Evolutionary conservation across 2,797 vertebrate genomes (phyloP), one percentile per base, ranked within the genome.

Genomic region (Cercopithecus neglectus): DNA sequence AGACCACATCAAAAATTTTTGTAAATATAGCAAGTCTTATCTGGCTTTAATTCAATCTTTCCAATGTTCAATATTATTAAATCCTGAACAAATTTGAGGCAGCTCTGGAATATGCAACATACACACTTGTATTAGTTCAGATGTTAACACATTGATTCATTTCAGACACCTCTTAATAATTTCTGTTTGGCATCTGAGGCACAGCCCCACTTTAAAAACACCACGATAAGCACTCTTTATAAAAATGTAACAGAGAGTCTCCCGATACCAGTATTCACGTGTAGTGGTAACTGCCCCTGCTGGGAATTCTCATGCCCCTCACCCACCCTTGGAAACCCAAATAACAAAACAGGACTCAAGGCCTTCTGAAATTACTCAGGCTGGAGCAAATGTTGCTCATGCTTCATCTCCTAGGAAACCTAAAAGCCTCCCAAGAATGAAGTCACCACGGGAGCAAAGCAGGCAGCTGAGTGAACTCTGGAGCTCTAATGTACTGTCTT

Each of bases 361-460:
- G 97, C 97, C 98, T 98, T 98, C 98, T 96, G 96, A 98, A 98
- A 98, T 92, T 26, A 98, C 97, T 91, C 97, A 92, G 98, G 98
- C 98, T 96, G 96, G 92, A 98, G 98, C 98, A 98, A 98, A 98
- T 57, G 98, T 96, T 96, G 97, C 97, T 97, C 97, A 14, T 81
- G 98, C 98, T 98, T 98, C 98, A 98, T 99, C 98, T 98, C 99
- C 99, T 33, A 0, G 99, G 99, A 99, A 98, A 99, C 99, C 97
- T 98, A 97, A 98, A 99, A 99, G 98, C 98, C 96, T 99, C 98
- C 98, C 98, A 98, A 98, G 99, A 99, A 99, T 99, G 98, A 98
- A 98, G 97, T 96, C 98, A 85, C 74, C 98, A 87, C 74, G 41
- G 95, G 94, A 98, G 98, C 97, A 84, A 94, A 96, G 97, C 89